Evolutionary conservation across 1,140 invertebrate species (phyloP).

Genomic region (Drosophila mayri): DNA sequence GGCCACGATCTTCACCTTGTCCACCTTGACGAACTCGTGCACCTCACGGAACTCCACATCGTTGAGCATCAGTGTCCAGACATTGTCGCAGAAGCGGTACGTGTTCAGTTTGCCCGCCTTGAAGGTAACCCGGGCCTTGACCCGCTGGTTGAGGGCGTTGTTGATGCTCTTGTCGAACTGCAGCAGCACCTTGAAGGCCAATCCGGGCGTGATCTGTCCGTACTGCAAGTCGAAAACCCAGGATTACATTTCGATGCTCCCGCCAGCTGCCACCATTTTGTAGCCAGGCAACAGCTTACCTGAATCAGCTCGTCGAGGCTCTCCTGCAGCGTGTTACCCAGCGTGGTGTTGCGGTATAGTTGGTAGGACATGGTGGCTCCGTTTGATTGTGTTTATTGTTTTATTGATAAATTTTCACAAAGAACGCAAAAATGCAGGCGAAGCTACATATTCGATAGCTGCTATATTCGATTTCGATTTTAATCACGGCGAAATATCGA

Average conservation of each 20-base stretch:
- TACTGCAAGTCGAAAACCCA: slow-evolving; percentile 89
- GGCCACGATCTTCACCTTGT: slow-evolving; percentile 99
- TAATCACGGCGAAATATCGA: too few species aligned
- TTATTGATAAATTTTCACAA: slow-evolving; percentile 8
- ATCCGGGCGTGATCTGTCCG: slow-evolving; percentile 96
- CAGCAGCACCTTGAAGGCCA: slow-evolving; percentile 96
- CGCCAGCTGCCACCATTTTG: slow-evolving; percentile 33
- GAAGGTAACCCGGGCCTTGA: slow-evolving; percentile 96
- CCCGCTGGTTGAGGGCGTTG: slow-evolving; percentile 94
- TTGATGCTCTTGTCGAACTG: slow-evolving; percentile 99
- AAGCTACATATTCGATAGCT: neutral
- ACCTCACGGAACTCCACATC: slow-evolving; percentile 99
- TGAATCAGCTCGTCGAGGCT: slow-evolving; percentile 97
- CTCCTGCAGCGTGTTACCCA: slow-evolving; percentile 98
- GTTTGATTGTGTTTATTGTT: neutral
- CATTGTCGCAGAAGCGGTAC: slow-evolving; percentile 99
- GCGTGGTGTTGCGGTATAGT: slow-evolving; percentile 98
- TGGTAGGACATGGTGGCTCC: slow-evolving; percentile 94
- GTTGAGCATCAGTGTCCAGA: slow-evolving; percentile 99
- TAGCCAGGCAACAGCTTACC: slow-evolving; percentile 85
- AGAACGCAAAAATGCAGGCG: slow-evolving; percentile 4
- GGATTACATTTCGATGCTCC: slow-evolving; percentile 36
- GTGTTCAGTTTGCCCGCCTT: slow-evolving; percentile 99
- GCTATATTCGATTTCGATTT: neutral
- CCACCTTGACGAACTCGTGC: slow-evolving; percentile 96